These are phyloP conservation scores for Habrosyne pyritoides DNA, from an alignment of 2,888 invertebrate species.

Conservation along the genomic window DNA sequence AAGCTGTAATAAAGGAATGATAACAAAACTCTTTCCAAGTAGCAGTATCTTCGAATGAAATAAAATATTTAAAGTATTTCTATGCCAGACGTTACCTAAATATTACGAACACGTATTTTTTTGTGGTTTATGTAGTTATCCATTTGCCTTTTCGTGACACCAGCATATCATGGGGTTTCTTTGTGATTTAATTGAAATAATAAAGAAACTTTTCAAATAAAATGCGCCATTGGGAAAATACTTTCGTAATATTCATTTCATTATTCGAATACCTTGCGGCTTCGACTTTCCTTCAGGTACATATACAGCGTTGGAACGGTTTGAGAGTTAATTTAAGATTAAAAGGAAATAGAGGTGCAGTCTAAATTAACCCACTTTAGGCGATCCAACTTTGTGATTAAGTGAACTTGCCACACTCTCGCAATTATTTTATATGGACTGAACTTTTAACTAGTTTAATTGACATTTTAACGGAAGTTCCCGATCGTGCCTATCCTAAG, in stretches of 20 bases:
- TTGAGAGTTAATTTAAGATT: constrained; percentile 54
- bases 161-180: background rate
- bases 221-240: background rate
- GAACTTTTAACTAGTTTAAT: constrained; percentile 31
- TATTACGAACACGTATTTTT: background rate
- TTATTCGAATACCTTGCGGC: background rate
- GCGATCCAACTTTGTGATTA: constrained; percentile 43
- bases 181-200: background rate
- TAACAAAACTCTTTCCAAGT: constrained; percentile 6
- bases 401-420: constrained; percentile 27
- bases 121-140: background rate
- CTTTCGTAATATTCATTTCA: background rate
- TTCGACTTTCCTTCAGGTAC: background rate
- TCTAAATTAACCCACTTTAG: constrained; percentile 40
- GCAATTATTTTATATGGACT: constrained; percentile 33
- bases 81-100: background rate
- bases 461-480: constrained; percentile 23
- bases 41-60: background rate
- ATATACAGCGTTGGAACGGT: constrained; percentile 27
- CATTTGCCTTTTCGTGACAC: background rate
- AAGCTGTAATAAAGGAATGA: constrained; percentile 21
- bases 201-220: background rate
- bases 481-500: background rate
- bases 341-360: constrained; percentile 50
- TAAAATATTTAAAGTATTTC: background rate